Percentiles rank a stretch among this genome's conserved stretches.
Evolutionary conservation across 2,797 vertebrate species (phyloP).

Genomic region (Chloroceryle amazona): DNA sequence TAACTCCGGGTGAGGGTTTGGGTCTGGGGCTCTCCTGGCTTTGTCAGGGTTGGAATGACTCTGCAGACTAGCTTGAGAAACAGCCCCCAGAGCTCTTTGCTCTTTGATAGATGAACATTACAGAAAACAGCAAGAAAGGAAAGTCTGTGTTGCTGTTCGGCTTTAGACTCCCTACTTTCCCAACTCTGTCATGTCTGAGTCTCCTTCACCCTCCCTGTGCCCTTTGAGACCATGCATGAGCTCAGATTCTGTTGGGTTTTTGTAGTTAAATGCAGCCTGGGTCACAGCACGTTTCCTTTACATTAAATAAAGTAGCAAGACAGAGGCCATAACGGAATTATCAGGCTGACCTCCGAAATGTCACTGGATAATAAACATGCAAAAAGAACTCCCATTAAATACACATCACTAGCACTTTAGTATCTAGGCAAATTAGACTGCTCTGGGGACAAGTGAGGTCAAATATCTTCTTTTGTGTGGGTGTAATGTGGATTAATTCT

Average conservation of each 20-base stretch:
- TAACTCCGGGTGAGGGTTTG: background rate
- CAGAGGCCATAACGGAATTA: slow-evolving; percentile 54
- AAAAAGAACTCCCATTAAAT: slow-evolving; percentile 74
- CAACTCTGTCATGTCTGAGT: background rate
- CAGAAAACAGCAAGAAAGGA: background rate
- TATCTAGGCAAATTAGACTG: slow-evolving; percentile 76
- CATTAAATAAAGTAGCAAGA: slow-evolving; percentile 34
- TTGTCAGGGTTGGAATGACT: background rate
- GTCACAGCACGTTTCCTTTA: slow-evolving; percentile 39
- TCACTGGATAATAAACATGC: slow-evolving; percentile 73
- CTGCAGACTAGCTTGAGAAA: background rate
- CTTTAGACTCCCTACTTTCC: background rate
- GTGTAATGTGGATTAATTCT: slow-evolving; percentile 72
- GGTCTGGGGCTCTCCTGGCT: background rate
- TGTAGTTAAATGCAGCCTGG: slow-evolving; percentile 27
- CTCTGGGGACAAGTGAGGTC: slow-evolving; percentile 72
- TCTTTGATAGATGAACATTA: background rate
- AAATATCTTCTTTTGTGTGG: slow-evolving; percentile 69
- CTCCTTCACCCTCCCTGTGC: background rate
- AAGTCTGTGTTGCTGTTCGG: background rate
- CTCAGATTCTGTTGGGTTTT: background rate
- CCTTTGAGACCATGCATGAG: background rate
- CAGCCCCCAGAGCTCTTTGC: background rate
- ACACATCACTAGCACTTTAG: slow-evolving; percentile 55
- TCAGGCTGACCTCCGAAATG: slow-evolving; percentile 74